phyloP scores from a whole-genome alignment of 1,140 invertebrate genomes.

The Megathymus violae region DNA sequence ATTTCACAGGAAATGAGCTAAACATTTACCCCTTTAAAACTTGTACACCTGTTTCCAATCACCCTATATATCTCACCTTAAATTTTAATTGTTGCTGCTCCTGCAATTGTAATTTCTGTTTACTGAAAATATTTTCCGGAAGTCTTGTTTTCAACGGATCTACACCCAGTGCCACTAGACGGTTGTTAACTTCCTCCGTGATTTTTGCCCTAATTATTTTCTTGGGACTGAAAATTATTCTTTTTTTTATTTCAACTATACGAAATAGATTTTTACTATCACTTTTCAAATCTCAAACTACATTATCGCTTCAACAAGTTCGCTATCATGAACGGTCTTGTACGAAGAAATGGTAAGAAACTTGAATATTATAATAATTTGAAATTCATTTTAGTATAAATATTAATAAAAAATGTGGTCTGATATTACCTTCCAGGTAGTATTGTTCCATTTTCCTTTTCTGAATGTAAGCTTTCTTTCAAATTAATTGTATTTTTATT shows the following conservation, averaged over 20 bases:
- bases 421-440: slow-evolving; percentile 54
- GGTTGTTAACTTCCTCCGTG: slow-evolving; percentile 79
- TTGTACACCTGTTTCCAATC: no score
- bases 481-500: slow-evolving; percentile 34
- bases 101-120: slow-evolving; percentile 80
- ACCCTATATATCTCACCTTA: slow-evolving; percentile 77
- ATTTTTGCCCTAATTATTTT: slow-evolving; percentile 73
- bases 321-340: no score
- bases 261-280: no score
- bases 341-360: no score
- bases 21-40: no score
- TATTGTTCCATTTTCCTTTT: slow-evolving; percentile 41
- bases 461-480: slow-evolving; percentile 19
- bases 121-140: slow-evolving; percentile 77
- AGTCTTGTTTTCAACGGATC: slow-evolving; percentile 84
- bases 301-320: no score
- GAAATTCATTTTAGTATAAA: no score
- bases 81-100: slow-evolving; percentile 81
- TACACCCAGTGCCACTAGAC: slow-evolving; percentile 82
- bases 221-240: slow-evolving; percentile 62
- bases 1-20: no score
- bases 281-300: no score
- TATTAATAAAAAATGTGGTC: no score
- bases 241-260: no score
- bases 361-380: no score